phyloP scores from a whole-genome alignment of 2,113 vertebrate species.

The Ptilonorhynchus violaceus region DNA sequence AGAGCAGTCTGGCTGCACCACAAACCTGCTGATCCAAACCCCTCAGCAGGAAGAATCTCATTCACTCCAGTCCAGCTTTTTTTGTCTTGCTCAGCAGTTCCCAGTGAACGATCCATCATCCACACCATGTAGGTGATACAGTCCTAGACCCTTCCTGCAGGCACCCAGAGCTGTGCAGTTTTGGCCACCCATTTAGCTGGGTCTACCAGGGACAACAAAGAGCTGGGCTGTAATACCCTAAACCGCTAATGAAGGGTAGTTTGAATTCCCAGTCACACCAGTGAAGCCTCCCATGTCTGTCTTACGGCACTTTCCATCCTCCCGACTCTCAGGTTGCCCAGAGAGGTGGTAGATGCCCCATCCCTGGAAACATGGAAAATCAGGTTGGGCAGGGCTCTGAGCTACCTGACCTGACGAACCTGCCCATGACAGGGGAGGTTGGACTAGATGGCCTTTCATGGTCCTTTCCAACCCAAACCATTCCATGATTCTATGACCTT shows the following conservation, averaged over 20 bases:
- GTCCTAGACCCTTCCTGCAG: background rate
- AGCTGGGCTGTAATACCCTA: background rate
- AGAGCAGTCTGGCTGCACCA: background rate
- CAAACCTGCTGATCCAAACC: background rate
- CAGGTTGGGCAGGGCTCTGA: background rate
- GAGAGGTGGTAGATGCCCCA: background rate
- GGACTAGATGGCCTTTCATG: background rate
- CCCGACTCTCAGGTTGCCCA: background rate
- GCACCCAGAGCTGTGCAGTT: background rate
- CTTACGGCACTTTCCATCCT: background rate
- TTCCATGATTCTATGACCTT: background rate
- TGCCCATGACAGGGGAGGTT: background rate
- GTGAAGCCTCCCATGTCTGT: background rate
- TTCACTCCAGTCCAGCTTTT: background rate
- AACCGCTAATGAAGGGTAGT: background rate
- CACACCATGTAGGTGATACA: background rate
- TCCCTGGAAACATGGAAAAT: background rate
- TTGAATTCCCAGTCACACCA: background rate
- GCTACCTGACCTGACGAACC: background rate
- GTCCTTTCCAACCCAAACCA: background rate
- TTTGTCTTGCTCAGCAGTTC: background rate
- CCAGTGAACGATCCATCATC: background rate
- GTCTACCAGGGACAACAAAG: background rate
- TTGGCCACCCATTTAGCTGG: background rate
- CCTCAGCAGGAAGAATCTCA: background rate